Percentiles rank a stretch among this genome's conserved stretches.
phyloP scores from a whole-genome alignment of 1,140 invertebrate species.

The Drosophila nikananu region DNA sequence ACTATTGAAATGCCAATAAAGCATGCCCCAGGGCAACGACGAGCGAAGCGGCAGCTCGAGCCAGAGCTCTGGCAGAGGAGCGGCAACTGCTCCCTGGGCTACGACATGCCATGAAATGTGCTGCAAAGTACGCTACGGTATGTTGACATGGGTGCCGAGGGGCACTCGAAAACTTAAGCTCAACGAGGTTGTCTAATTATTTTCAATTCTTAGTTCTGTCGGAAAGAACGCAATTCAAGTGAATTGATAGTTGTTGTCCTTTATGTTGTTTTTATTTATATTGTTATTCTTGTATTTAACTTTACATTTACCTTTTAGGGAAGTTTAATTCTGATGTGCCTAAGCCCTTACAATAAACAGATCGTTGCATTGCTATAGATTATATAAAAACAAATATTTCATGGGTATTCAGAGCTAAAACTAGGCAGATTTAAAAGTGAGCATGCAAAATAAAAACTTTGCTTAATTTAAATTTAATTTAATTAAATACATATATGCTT shows the following conservation, averaged over 20 bases:
- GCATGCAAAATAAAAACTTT: too few relatives aligned
- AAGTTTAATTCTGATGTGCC: neutral
- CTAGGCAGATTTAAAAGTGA: too few relatives aligned
- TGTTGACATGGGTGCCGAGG: conserved; percentile 25
- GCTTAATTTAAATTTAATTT: too few relatives aligned
- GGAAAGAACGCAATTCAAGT: neutral
- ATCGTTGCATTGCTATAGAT: too few relatives aligned
- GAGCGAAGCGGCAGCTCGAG: conserved; percentile 1
- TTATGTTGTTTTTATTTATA: neutral
- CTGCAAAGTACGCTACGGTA: conserved; percentile 62
- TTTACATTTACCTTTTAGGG: neutral
- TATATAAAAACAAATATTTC: too few relatives aligned
- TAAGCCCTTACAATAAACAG: too few relatives aligned
- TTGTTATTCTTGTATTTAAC: neutral
- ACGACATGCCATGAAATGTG: conserved; percentile 49
- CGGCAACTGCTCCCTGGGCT: conserved; percentile 19
- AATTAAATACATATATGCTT: too few relatives aligned
- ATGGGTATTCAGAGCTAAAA: too few relatives aligned
- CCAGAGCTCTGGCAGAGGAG: neutral
- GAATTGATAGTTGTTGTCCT: neutral
- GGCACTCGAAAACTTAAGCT: conserved; percentile 5
- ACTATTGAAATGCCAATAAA: conserved; percentile 81
- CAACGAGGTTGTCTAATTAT: neutral
- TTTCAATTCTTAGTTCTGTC: neutral
- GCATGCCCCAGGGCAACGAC: conserved; percentile 49